These are phyloP conservation scores for Aselliscus stoliczkanus DNA, from an alignment of 2,797 vertebrate genomes.

Conservation along the genomic window DNA sequence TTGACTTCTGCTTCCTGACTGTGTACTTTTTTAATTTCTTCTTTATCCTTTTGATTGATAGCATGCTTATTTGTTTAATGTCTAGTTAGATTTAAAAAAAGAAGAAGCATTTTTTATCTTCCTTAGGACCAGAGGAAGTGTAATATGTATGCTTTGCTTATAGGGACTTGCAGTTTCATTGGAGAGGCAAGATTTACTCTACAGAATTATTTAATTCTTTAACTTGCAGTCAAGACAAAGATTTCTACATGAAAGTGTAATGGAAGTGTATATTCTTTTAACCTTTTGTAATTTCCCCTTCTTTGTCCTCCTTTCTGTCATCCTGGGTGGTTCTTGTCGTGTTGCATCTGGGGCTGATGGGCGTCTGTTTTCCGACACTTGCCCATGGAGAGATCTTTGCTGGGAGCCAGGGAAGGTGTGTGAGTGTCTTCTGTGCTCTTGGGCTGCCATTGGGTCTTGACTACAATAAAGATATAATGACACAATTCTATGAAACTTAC, in stretches of 20 bases:
- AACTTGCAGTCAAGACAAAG: not conserved
- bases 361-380: not conserved
- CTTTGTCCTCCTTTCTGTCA: not conserved
- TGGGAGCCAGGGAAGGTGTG: not conserved
- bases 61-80: not conserved
- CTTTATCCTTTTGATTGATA: slow-evolving; percentile 11
- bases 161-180: not conserved
- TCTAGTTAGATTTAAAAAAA: not conserved
- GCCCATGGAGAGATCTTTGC: not conserved
- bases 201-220: not conserved
- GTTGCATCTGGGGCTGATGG: not conserved
- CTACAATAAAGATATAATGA: not conserved
- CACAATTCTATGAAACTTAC: not conserved
- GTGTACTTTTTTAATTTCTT: not conserved
- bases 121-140: not conserved
- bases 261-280: not conserved
- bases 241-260: not conserved
- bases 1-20: not conserved
- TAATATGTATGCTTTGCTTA: not conserved
- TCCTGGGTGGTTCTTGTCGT: not conserved
- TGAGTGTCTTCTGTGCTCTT: not conserved
- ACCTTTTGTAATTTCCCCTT: not conserved
- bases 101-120: not conserved
- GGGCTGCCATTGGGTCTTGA: not conserved
- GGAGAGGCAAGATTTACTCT: not conserved